Evolutionary conservation across 2,113 vertebrate genomes (phyloP), one percentile per base, ranked within the genome.

Genomic region (Ploceus nigricollis): DNA sequence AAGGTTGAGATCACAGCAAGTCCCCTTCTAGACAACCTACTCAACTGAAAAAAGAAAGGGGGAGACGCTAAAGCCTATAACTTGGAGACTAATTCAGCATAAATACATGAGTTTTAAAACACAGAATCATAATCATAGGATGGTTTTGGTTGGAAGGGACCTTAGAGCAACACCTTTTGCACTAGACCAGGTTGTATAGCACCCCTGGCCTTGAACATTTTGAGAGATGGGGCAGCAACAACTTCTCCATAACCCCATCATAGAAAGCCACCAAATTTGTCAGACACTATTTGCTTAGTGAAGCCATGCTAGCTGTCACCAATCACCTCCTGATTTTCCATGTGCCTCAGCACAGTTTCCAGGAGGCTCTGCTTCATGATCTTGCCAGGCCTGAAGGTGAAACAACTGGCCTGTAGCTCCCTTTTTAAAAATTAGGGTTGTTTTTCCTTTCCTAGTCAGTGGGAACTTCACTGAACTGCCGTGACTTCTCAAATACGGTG

Each of bases 381-480:
- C 31, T 63, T 69, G 8, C 7, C 4, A 48, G 15, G 48, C 9
- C 6, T 3, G 21, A 22, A 23, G 35, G 25, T 48, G 25, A 77
- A 47, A 63, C 21, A 45, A 48, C 8, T 11, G 11, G 20, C 9
- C 16, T 31, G 14, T 47, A 61, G 9, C 9, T 47, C 4, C 10
- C 6, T 47, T 40, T 69, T 23, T 23, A 16, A 42, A 69, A 56
- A 35, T 48, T 10, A 35, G 4, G 2, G 8, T 14, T 69, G 4
- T 33, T 63, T 63, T 13, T 54, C n/a, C 31, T 76, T 61, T 42
- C 37, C 40, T 63, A 23, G 30, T 47, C 25, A 61, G n/a, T 0
- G 3, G 31, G 25, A 69, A 13, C 21, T 31, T 75, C 17, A 61
- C 4, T 0, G 0, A 33, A 66, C 9, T 57, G 5, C 24, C 10